Evolutionary conservation across 2,797 vertebrate species (phyloP).

Genomic region (Trematomus bernacchii): DNA sequence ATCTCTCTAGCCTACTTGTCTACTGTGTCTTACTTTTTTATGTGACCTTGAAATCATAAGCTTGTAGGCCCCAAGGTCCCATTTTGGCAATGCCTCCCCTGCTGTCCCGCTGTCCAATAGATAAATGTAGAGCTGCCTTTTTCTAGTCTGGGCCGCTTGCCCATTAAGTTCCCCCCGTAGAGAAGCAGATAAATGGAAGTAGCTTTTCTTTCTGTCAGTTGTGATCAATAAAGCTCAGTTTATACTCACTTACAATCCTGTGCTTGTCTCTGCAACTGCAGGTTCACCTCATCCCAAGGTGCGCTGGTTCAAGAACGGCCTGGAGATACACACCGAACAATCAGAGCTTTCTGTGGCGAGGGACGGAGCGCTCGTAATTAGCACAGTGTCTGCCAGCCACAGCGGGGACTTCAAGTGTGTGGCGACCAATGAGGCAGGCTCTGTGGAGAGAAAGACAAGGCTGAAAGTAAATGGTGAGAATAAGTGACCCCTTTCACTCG

Average conservation of each 20-base stretch:
- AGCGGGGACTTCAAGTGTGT: slow-evolving; percentile 91
- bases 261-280: slow-evolving; percentile 42
- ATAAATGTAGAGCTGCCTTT: slow-evolving; percentile 70
- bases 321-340: slow-evolving; percentile 80
- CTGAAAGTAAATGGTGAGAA: slow-evolving; percentile 89
- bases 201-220: slow-evolving; percentile 63
- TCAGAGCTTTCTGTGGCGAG: slow-evolving; percentile 80
- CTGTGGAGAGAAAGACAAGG: slow-evolving; percentile 85
- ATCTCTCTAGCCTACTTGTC: slow-evolving; percentile 35
- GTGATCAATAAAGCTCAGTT: slow-evolving; percentile 63
- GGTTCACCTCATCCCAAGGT: slow-evolving; percentile 84
- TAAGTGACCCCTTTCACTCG: not conserved
- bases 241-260: slow-evolving; percentile 14
- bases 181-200: slow-evolving; percentile 57
- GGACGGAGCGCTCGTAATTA: slow-evolving; percentile 88
- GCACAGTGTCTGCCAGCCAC: slow-evolving; percentile 81
- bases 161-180: slow-evolving; percentile 48
- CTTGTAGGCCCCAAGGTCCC: slow-evolving; percentile 47
- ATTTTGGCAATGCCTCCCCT: slow-evolving; percentile 61
- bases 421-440: slow-evolving; percentile 90
- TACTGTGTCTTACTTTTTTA: slow-evolving; percentile 51
- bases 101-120: slow-evolving; percentile 63
- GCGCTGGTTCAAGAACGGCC: slow-evolving; percentile 89
- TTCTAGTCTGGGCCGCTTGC: slow-evolving; percentile 61
- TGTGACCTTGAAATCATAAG: slow-evolving; percentile 63